Evolutionary conservation across 2,888 invertebrate genomes (phyloP), one percentile per base, ranked within the genome.

Genomic region (Pycnomerus fuliginosus): DNA sequence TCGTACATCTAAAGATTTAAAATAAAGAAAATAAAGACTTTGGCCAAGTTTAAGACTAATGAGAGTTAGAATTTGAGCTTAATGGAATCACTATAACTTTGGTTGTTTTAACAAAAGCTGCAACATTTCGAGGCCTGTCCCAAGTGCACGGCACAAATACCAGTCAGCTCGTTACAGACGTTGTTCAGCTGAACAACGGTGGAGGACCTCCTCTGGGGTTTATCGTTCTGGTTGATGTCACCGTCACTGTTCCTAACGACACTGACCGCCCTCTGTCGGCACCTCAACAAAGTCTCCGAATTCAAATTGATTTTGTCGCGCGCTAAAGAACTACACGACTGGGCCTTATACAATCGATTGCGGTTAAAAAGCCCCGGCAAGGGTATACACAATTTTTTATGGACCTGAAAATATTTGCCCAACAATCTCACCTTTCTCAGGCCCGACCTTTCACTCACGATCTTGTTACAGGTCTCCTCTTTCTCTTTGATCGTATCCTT

Each of bases 401-500:
- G 81, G 37, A 85, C 80, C 47, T 84, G 83, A 64, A 85, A 82
- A 60, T 84, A 85, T 45, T 82, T 80, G 29, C 82, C 82, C 27
- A 85, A 72, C 54, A 84, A 71, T 12, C 78, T 75, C 67, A 79
- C 78, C 64, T 79, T 82, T 69, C 73, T 77, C 60, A 73, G 73
- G 28, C 63, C 55, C 31, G 62, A 52, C 43, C 40, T 35, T 32
- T 50, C 29, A 27, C 31, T 16, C 54, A 20, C 48, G 24, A 35
- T 32, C 40, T 60, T 67, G 34, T 61, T 62, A 39, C 56, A 57
- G 37, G 62, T 61, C 37, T 65, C 66, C 36, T 65, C 65, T 36
- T 64, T 68, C 31, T 65, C 40, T 11, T 50, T 56, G 41, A 35
- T 56, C 40, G 49, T 64, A 30, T 61, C 60, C 35, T 51, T 68